phyloP scores from a whole-genome alignment of 2,888 invertebrate genomes.

The Brachynemurus nebulosus region DNA sequence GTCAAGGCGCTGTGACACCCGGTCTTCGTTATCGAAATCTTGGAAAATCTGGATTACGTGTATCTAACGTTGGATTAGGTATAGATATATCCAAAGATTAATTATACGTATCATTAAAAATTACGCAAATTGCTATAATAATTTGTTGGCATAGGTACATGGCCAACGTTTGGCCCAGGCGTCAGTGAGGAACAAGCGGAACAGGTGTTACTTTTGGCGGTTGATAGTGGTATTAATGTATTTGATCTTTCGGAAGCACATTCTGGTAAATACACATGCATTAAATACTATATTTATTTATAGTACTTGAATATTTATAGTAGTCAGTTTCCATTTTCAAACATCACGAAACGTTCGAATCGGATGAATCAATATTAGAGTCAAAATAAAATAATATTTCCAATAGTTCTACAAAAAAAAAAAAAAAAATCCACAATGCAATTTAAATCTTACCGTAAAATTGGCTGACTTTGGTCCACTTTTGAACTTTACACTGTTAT shows the following conservation, averaged over 20 bases:
- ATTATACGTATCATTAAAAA: not conserved
- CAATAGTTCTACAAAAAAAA: not conserved
- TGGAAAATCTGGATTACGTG: conserved; percentile 88
- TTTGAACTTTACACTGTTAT: too few relatives aligned
- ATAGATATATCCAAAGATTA: conserved; percentile 23
- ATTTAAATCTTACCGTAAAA: not conserved
- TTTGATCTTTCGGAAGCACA: conserved; percentile 94
- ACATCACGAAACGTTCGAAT: too few relatives aligned
- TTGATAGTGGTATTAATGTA: conserved; percentile 91
- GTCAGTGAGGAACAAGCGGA: conserved; percentile 76
- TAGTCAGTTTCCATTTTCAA: too few relatives aligned
- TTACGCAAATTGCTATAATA: not conserved
- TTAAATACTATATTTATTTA: too few relatives aligned
- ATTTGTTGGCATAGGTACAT: conserved; percentile 47
- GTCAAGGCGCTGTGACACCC: conserved; percentile 57
- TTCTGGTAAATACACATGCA: conserved; percentile 48
- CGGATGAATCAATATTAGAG: too few relatives aligned
- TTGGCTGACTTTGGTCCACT: too few relatives aligned
- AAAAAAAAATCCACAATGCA: not conserved
- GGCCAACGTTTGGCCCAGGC: conserved; percentile 72
- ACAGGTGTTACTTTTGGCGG: conserved; percentile 80
- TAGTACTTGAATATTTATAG: too few relatives aligned
- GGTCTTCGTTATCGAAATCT: conserved; percentile 83
- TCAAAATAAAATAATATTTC: too few relatives aligned
- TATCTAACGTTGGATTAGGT: conserved; percentile 86